These are phyloP conservation scores for Stichopus chloronotus DNA, from an alignment of 35 echinoderm and acorn worm genomes.

Conservation along the genomic window DNA sequence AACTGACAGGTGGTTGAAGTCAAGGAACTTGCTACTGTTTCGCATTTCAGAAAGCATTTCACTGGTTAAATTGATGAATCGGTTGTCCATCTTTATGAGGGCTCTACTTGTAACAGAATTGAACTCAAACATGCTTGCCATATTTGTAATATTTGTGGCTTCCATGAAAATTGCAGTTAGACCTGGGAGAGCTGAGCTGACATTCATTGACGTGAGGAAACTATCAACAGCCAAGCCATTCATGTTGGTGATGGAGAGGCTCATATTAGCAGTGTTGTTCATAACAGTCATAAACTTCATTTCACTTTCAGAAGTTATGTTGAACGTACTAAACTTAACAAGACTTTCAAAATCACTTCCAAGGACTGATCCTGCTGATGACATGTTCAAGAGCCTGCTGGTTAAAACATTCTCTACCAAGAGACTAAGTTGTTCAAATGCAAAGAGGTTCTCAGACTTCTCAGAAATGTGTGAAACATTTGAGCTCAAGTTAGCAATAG, in stretches of 20 bases:
- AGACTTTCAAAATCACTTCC: not conserved
- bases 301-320: not conserved
- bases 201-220: conserved; percentile 9
- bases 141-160: not conserved
- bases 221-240: not conserved
- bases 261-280: not conserved
- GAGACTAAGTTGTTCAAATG: not conserved
- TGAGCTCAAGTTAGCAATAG: conserved; percentile 16
- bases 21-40: conserved; percentile 42
- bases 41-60: conserved; percentile 17
- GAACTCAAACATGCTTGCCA: conserved; percentile 56
- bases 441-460: conserved; percentile 6
- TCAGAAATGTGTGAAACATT: not conserved
- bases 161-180: not conserved
- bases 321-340: not conserved
- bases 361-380: not conserved
- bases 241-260: not conserved
- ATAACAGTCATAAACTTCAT: conserved; percentile 1
- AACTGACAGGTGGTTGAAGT: conserved; percentile 53
- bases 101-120: conserved; percentile 32
- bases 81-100: conserved; percentile 43
- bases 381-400: conserved; percentile 23
- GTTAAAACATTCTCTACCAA: not conserved
- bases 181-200: not conserved
- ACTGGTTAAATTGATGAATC: conserved; percentile 54